Evolutionary conservation across 1,140 invertebrate species (phyloP).

Genomic region (Ceratoteleas bidentatus): DNA sequence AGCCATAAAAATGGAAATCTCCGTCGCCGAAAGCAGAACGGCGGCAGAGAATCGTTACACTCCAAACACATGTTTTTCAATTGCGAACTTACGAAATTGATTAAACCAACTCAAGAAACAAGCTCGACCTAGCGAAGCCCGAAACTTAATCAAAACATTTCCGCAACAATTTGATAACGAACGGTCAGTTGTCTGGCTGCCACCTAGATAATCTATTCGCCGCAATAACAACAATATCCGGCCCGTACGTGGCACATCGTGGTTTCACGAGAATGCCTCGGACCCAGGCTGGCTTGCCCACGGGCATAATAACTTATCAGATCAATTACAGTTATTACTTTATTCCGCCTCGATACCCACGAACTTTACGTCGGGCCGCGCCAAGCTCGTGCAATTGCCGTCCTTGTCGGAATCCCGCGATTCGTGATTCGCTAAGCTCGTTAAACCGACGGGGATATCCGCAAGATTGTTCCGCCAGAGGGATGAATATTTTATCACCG

Average conservation of each 20-base stretch:
- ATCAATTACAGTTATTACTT: slow-evolving; percentile 80
- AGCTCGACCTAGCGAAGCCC: no score
- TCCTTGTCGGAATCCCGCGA: slow-evolving; percentile 67
- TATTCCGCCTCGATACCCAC: slow-evolving; percentile 71
- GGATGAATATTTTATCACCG: slow-evolving; percentile 68
- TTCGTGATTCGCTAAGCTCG: slow-evolving; percentile 57
- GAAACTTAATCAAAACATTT: slow-evolving; percentile 37
- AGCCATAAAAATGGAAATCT: no score
- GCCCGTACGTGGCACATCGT: slow-evolving; percentile 37
- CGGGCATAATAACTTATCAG: slow-evolving; percentile 77
- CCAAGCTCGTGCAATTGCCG: slow-evolving; percentile 70
- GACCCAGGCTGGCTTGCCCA: slow-evolving; percentile 43
- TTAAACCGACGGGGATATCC: slow-evolving; percentile 51
- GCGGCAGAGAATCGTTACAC: no score
- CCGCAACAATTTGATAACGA: slow-evolving; percentile 31
- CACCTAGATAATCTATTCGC: slow-evolving; percentile 37
- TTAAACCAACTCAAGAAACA: no score
- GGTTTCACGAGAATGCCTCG: slow-evolving; percentile 46
- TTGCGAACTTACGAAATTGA: no score
- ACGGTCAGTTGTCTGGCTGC: slow-evolving; percentile 7
- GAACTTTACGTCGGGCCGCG: slow-evolving; percentile 74
- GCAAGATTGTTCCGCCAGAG: slow-evolving; percentile 46
- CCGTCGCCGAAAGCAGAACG: no score
- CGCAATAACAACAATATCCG: slow-evolving; percentile 41
- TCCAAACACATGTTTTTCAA: no score